Evolutionary conservation across 2,797 vertebrate species (phyloP), one percentile per base, ranked within the genome.

Genomic region (Chaenodraco wilsoni): DNA sequence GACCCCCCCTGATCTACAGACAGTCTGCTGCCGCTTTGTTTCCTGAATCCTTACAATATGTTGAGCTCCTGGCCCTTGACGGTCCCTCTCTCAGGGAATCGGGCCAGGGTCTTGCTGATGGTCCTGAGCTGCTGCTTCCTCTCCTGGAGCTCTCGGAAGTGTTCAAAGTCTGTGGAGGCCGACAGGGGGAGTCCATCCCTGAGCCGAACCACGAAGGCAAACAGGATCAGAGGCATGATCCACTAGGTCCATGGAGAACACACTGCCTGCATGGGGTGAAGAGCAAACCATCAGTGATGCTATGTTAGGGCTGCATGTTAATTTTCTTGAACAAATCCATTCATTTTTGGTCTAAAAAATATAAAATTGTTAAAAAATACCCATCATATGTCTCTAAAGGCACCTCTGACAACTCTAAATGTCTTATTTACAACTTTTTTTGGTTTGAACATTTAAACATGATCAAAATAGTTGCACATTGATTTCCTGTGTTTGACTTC

Each of bases 151-250:
- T 96, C 96, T 40, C 81, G 92, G 85, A 93, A 95, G 83, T 97
- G 95, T 82, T 97, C 94, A 72, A 99, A 99, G 89, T 99, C 97
- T 8, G 97, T 98, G 89, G 97, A 99, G 68, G 97, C 98, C 0
- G 98, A 98, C 83, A 99, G 96, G 27, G 97, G 97, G 84, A 99
- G 96, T 73, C 97, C 98, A 87, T 99, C 98, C 94, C 95, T 96
- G 92, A 97, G 94, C 88, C 97, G 93, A 81, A 97, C 97, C 89
- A 99, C 95, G 0, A 96, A 97, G 83, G 97, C 96, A 77, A 98
- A 99, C 80, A 98, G 91, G 95, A 99, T 99, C 97, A 98, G 93
- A 93, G 97, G 95, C 96, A 98, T 98, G 90, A 93, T 97, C 95
- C 88, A 37, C 87, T 23, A 68, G 74, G 87, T 92, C 77, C 93